phyloP scores from a whole-genome alignment of 2,113 vertebrate genomes.

The Eira barbara region DNA sequence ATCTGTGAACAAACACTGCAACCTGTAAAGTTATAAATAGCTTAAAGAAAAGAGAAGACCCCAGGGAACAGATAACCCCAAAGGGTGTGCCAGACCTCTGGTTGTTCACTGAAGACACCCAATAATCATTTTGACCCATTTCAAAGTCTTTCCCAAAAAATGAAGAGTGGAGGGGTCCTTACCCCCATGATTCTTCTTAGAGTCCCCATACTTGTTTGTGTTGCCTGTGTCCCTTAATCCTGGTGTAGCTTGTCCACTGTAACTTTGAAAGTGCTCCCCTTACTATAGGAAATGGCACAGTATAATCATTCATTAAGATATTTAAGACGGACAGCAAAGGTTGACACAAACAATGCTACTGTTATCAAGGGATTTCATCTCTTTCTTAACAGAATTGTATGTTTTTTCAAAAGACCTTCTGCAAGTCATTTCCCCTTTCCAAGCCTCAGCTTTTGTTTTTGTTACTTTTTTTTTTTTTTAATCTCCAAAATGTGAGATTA shows the following conservation, averaged over 20 bases:
- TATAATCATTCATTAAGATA: neutral
- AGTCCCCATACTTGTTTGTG: neutral
- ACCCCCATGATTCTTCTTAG: neutral
- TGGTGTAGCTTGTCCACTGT: neutral
- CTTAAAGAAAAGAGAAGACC: neutral
- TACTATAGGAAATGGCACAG: neutral
- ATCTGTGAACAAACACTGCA: neutral
- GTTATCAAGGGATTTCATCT: neutral
- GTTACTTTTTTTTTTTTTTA: neutral
- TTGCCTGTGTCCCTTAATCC: neutral
- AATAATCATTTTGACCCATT: neutral
- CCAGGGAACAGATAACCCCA: neutral
- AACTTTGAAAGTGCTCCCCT: neutral
- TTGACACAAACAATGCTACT: neutral
- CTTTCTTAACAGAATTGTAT: neutral
- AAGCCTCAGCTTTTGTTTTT: neutral
- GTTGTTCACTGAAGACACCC: neutral
- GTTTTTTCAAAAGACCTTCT: neutral
- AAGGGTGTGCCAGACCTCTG: neutral
- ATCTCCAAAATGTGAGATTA: constrained; percentile 9
- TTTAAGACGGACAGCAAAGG: neutral
- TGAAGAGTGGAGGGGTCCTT: neutral
- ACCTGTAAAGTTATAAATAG: neutral
- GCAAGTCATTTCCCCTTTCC: neutral
- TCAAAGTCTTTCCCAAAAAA: neutral